Evolutionary conservation across 2,113 vertebrate species (phyloP).

Genomic region (human (Homo sapiens)): DNA sequence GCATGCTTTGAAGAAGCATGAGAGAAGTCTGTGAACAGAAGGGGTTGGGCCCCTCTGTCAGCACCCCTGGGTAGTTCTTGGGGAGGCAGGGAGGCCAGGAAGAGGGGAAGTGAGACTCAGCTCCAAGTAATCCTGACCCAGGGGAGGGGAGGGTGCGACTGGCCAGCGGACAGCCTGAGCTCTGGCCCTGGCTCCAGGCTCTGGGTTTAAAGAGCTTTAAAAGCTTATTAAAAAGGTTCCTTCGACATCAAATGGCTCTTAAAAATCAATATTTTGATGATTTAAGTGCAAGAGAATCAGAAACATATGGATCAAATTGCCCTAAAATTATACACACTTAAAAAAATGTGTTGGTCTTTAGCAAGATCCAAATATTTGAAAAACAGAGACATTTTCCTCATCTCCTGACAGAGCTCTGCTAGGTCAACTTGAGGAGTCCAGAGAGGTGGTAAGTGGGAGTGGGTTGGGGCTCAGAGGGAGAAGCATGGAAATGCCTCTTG

Average conservation of each 20-base stretch:
- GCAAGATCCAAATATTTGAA: slow-evolving; percentile 74
- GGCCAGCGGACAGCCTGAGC: background rate
- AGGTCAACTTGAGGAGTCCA: slow-evolving; percentile 39
- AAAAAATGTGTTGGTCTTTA: slow-evolving; percentile 69
- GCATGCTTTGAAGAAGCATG: background rate
- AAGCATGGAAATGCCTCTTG: background rate
- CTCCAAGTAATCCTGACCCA: background rate
- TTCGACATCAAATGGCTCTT: slow-evolving; percentile 80
- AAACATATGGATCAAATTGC: slow-evolving; percentile 80
- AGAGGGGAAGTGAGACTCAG: background rate
- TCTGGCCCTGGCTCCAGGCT: slow-evolving; percentile 67
- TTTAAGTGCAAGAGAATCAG: slow-evolving; percentile 79
- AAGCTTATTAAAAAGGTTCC: slow-evolving; percentile 79
- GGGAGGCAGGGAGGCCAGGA: background rate
- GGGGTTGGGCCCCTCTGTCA: background rate
- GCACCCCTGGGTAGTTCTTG: background rate
- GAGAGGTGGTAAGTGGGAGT: background rate
- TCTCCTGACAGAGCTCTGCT: slow-evolving; percentile 44
- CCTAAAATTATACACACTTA: slow-evolving; percentile 73
- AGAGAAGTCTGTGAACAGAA: background rate
- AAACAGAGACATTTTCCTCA: slow-evolving; percentile 59
- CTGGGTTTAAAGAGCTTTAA: slow-evolving; percentile 77
- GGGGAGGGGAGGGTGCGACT: background rate
- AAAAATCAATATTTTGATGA: slow-evolving; percentile 82
- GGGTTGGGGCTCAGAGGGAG: background rate